Conservation (phyloP, 1,140 invertebrate species). For the Fragariocoptes setiger region DNA sequence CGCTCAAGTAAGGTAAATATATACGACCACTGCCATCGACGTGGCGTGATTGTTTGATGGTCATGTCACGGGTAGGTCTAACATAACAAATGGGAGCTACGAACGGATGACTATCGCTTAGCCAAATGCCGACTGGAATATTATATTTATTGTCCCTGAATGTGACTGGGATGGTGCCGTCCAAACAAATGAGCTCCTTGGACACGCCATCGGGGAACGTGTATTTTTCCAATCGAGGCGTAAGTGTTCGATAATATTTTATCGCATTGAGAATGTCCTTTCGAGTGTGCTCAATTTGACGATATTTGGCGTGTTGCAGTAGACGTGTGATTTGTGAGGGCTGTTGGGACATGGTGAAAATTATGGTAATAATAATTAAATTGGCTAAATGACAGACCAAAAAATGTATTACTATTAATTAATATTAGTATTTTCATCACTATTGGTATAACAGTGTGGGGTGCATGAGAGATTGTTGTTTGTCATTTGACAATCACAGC, state of each 20-base stretch:
- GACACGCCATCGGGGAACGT: conserved; percentile 61
- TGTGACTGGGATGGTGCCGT: conserved; percentile 64
- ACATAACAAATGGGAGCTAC: conserved; percentile 94
- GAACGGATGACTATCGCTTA: conserved; percentile 83
- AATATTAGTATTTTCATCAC: too few relatives aligned
- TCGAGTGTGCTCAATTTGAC: background rate
- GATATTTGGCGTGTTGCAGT: background rate
- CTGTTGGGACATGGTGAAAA: too few relatives aligned
- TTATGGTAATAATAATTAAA: too few relatives aligned
- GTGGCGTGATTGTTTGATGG: conserved; percentile 66
- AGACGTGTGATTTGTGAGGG: background rate
- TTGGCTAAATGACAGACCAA: too few relatives aligned
- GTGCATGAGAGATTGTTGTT: too few relatives aligned
- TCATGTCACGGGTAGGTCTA: conserved; percentile 74
- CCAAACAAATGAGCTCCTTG: conserved; percentile 47
- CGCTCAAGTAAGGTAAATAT: conserved; percentile 78
- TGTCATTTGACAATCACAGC: too few relatives aligned
- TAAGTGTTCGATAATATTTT: conserved; percentile 6
- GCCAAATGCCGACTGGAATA: conserved; percentile 81
- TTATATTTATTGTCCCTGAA: conserved; percentile 71
- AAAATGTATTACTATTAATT: too few relatives aligned
- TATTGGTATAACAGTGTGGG: too few relatives aligned
- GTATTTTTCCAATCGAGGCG: conserved; percentile 16
- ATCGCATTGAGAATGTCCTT: conserved; percentile 2
- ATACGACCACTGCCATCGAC: conserved; percentile 85